Percentiles rank a stretch among this genome's conserved stretches.
phyloP scores from a whole-genome alignment of 2,888 invertebrate species.

The Torymus tubicola region DNA sequence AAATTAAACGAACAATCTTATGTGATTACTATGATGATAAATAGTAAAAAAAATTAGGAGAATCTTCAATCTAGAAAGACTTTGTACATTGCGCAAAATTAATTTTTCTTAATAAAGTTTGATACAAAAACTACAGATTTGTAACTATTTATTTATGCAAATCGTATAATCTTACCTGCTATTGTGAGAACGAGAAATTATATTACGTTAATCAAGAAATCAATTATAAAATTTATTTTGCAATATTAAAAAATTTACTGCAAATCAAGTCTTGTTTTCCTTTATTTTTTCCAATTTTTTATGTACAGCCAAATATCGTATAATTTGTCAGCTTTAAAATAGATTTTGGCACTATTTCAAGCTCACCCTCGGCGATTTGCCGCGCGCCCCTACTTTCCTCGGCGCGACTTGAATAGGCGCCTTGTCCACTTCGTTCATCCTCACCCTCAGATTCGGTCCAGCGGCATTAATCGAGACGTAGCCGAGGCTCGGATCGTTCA shows the following conservation, averaged over 20 bases:
- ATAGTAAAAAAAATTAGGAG: too few species aligned
- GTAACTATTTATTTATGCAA: slow-evolving; percentile 2
- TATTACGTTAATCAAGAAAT: too few species aligned
- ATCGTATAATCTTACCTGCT: not conserved
- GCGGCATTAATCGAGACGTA: slow-evolving; percentile 56
- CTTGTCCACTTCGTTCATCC: slow-evolving; percentile 63
- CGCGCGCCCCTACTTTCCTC: too few species aligned
- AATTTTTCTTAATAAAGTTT: slow-evolving; percentile 65
- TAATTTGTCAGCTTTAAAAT: too few species aligned
- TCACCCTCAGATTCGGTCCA: slow-evolving; percentile 67
- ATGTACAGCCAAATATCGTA: too few species aligned
- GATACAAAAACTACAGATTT: slow-evolving; percentile 34
- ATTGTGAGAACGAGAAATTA: too few species aligned
- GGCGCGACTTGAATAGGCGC: not conserved
- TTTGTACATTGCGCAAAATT: slow-evolving; percentile 65
- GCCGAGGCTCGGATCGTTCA: slow-evolving; percentile 60
- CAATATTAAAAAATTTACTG: too few species aligned
- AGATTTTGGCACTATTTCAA: too few species aligned
- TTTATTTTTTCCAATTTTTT: too few species aligned
- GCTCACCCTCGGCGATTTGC: too few species aligned
- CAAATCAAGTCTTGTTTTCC: too few species aligned
- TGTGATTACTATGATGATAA: not conserved
- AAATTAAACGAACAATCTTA: not conserved
- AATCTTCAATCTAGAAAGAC: slow-evolving; percentile 45
- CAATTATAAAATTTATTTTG: too few species aligned